phyloP scores from a whole-genome alignment of 2,888 invertebrate genomes.

The Nipponacmea schrenckii region DNA sequence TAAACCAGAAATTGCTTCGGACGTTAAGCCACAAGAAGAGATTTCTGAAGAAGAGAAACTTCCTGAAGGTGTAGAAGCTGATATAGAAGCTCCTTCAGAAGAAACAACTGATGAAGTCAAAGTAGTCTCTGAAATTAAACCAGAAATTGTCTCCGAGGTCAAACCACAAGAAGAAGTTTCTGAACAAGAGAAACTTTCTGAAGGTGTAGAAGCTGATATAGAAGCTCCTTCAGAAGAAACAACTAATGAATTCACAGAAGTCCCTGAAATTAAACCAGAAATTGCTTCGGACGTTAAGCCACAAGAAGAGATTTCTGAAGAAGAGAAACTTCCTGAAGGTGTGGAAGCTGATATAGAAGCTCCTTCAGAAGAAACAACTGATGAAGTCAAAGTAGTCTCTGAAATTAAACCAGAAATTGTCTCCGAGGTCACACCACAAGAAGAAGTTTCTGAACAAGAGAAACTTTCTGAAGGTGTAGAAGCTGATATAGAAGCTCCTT shows the following conservation, averaged over 20 bases:
- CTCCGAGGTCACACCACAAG: no score
- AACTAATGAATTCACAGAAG: slow-evolving; percentile 13
- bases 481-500: background rate
- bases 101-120: slow-evolving; percentile 2
- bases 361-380: no score
- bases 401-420: background rate
- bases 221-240: slow-evolving; percentile 1
- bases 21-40: background rate
- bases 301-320: slow-evolving; percentile 9
- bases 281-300: background rate
- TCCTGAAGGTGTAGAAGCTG: slow-evolving; percentile 15
- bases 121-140: slow-evolving; percentile 15
- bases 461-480: background rate
- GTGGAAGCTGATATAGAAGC: no score
- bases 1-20: background rate
- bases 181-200: background rate
- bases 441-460: slow-evolving; percentile 16
- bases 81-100: slow-evolving; percentile 13
- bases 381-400: background rate
- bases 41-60: slow-evolving; percentile 10
- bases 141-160: slow-evolving; percentile 11
- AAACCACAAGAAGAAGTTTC: slow-evolving; percentile 8
- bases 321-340: background rate
- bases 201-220: slow-evolving; percentile 8
- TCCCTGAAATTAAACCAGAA: slow-evolving; percentile 9